Conservation (phyloP, 1,140 invertebrate species). For the Homalodisca vitripennis region DNA sequence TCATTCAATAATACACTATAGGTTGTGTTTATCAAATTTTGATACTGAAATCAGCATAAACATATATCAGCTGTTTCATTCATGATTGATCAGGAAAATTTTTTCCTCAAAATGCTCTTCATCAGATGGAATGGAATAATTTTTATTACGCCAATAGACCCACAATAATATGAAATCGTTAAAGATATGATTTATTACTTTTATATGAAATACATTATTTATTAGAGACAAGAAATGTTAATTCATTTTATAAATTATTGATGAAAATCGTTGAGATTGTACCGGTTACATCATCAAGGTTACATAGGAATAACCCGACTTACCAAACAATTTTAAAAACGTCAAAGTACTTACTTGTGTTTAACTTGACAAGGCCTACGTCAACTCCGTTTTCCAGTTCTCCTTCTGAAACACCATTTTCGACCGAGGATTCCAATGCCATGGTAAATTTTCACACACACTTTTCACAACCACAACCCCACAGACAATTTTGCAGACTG, state of each 20-base stretch:
- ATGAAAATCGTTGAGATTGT: background rate
- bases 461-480: background rate
- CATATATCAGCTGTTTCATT: too few relatives aligned
- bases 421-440: constrained; percentile 3
- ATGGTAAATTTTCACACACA: constrained; percentile 10
- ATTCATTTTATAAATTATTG: background rate
- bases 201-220: background rate
- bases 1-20: too few relatives aligned
- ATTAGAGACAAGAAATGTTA: background rate
- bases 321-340: background rate
- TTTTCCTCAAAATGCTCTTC: background rate
- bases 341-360: background rate
- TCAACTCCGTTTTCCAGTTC: background rate
- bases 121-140: background rate
- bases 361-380: background rate
- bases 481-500: constrained; percentile 15
- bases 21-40: too few relatives aligned
- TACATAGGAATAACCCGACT: background rate
- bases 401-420: constrained; percentile 6
- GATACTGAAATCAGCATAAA: too few relatives aligned
- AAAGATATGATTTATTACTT: background rate
- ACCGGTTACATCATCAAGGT: constrained; percentile 17
- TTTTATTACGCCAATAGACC: background rate
- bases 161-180: background rate
- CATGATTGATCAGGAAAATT: background rate